Evolutionary conservation across 1,140 invertebrate genomes (phyloP).

Genomic region (Asbolus verrucosus): DNA sequence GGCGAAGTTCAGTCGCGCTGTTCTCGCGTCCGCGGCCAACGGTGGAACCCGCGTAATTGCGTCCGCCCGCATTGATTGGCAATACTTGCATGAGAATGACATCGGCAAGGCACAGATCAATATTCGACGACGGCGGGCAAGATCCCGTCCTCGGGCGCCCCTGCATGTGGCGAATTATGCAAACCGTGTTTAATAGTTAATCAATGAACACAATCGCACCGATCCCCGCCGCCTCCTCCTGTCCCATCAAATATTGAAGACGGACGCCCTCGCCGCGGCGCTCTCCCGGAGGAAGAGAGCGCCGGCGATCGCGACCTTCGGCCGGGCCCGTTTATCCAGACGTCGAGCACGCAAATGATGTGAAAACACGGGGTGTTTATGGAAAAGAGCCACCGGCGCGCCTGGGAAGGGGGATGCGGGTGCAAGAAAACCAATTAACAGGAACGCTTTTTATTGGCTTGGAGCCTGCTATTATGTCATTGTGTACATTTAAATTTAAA

Average conservation of each 20-base stretch:
- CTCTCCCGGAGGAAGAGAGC: not conserved
- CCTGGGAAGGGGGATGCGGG: too few relatives aligned
- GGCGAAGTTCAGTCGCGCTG: too few relatives aligned
- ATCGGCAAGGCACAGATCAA: slow-evolving; percentile 50
- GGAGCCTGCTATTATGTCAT: slow-evolving; percentile 8
- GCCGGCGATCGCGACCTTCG: too few relatives aligned
- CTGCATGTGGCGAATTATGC: slow-evolving; percentile 49
- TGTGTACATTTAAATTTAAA: slow-evolving; percentile 32
- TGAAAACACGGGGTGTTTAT: too few relatives aligned
- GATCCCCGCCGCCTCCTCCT: slow-evolving; percentile 33
- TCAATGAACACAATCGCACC: slow-evolving; percentile 49
- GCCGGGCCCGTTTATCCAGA: too few relatives aligned
- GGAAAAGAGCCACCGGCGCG: too few relatives aligned
- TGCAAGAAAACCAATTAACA: too few relatives aligned
- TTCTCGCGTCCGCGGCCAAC: slow-evolving; percentile 50
- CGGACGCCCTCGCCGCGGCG: not conserved
- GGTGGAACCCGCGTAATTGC: slow-evolving; percentile 57
- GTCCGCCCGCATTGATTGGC: slow-evolving; percentile 59
- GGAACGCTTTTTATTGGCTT: too few relatives aligned
- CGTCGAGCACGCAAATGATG: too few relatives aligned
- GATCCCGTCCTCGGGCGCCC: slow-evolving; percentile 41
- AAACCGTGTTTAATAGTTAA: slow-evolving; percentile 54
- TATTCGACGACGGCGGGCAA: slow-evolving; percentile 47
- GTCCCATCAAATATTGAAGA: slow-evolving; percentile 8
- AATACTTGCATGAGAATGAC: slow-evolving; percentile 56